Conservation (phyloP, 2,797 vertebrate species). For the Austrolebias charrua region DNA sequence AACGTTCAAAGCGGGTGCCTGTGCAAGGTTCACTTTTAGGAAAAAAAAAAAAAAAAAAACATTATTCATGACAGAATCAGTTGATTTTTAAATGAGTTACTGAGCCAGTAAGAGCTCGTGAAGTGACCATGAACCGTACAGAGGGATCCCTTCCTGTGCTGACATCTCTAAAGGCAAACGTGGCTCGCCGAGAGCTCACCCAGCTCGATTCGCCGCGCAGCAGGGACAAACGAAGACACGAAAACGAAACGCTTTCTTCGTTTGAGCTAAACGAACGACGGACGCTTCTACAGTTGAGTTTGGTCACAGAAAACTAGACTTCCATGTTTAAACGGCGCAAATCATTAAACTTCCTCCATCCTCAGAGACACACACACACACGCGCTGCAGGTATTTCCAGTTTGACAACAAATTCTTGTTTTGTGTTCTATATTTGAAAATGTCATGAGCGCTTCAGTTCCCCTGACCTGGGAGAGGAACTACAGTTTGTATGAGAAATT, state of each 20-base stretch:
- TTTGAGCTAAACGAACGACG: background rate
- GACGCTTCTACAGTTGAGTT: slow-evolving; percentile 27
- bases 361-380: slow-evolving; percentile 10
- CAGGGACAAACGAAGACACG: slow-evolving; percentile 23
- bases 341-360: no score
- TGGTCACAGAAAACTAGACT: slow-evolving; percentile 3
- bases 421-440: slow-evolving; percentile 52
- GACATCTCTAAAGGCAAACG: slow-evolving; percentile 17
- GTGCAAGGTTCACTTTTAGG: no score
- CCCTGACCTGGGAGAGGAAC: slow-evolving; percentile 2
- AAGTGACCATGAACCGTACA: background rate
- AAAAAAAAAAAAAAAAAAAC: background rate
- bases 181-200: slow-evolving; percentile 60
- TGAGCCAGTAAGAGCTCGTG: no score
- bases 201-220: slow-evolving; percentile 50
- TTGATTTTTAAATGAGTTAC: background rate
- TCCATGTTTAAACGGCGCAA: background rate
- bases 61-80: background rate
- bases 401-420: slow-evolving; percentile 66
- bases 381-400: slow-evolving; percentile 77
- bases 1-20: no score
- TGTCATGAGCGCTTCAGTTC: slow-evolving; percentile 27
- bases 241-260: slow-evolving; percentile 6
- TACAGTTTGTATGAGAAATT: background rate
- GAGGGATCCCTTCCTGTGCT: background rate